Percentiles rank a stretch among this genome's conserved stretches.
Conservation (phyloP, 2,797 vertebrate species). For the Enteromius trimaculatus region DNA sequence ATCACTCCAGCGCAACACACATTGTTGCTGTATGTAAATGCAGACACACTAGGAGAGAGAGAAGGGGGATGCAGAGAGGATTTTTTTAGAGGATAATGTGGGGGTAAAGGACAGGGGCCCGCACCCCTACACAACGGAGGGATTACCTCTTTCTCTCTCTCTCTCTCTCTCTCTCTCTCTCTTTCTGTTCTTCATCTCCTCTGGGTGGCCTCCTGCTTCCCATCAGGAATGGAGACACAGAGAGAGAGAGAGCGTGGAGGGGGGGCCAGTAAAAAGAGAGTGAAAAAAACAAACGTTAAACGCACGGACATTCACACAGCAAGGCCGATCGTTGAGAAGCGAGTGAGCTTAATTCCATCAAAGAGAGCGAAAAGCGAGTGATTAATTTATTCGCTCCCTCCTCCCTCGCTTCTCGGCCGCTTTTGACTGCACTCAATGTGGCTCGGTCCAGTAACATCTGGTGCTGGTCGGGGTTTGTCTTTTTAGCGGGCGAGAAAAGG, state of each 20-base stretch:
- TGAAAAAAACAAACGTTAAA: conserved; percentile 81
- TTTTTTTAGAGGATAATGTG: conserved; percentile 60
- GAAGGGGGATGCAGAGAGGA: conserved; percentile 41
- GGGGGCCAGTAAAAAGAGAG: conserved; percentile 29
- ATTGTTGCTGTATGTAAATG: conserved; percentile 92
- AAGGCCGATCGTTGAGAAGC: conserved; percentile 74
- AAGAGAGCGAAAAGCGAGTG: conserved; percentile 86
- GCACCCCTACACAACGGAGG: conserved; percentile 97
- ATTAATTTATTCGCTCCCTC: conserved; percentile 98
- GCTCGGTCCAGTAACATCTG: conserved; percentile 97
- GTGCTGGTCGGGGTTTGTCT: conserved; percentile 78
- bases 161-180: conserved; percentile 89
- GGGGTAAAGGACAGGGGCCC: conserved; percentile 66
- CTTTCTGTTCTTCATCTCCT: conserved; percentile 96
- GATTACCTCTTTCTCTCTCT: conserved; percentile 96
- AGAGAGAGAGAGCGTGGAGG: conserved; percentile 28
- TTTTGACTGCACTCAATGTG: conserved; percentile 83
- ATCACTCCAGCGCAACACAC: conserved; percentile 83
- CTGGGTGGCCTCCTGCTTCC: conserved; percentile 96
- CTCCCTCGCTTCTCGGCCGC: conserved; percentile 42
- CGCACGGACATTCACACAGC: conserved; percentile 91
- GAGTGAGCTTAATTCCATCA: conserved; percentile 98
- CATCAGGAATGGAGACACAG: conserved; percentile 79
- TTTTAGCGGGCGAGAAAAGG: conserved; percentile 65
- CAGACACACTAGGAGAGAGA: conserved; percentile 79